phyloP scores from a whole-genome alignment of 1,140 invertebrate species.

The Trypoxylus dichotomus region DNA sequence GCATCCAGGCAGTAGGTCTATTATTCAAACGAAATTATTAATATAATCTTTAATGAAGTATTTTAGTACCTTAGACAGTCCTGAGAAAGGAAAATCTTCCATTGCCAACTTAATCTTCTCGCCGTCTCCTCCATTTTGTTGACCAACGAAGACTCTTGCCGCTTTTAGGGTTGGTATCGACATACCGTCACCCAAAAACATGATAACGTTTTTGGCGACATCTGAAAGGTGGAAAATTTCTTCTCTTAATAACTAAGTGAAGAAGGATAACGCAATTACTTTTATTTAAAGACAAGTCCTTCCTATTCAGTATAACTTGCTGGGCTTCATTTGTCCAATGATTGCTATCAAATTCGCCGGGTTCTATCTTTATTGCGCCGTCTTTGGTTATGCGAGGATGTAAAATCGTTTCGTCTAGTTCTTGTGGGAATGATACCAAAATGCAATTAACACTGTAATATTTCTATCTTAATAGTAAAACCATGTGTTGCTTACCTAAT shows the following conservation, averaged over 20 bases:
- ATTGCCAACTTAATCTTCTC: constrained; percentile 69
- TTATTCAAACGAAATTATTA: constrained; percentile 58
- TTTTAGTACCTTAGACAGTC: constrained; percentile 72
- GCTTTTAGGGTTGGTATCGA: constrained; percentile 71
- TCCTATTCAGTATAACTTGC: background rate
- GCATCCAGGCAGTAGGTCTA: constrained; percentile 85
- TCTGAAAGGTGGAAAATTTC: constrained; percentile 37
- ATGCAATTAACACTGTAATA: too few relatives aligned
- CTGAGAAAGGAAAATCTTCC: constrained; percentile 73
- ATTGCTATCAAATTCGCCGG: background rate
- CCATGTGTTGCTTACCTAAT: too few relatives aligned
- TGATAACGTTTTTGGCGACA: constrained; percentile 68
- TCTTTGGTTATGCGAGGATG: too few relatives aligned
- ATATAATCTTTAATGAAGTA: background rate
- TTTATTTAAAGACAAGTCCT: too few relatives aligned
- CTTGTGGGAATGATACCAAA: too few relatives aligned
- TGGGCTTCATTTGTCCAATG: constrained; percentile 4
- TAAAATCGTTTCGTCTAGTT: too few relatives aligned
- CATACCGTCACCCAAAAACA: constrained; percentile 80
- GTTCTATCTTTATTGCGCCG: too few relatives aligned
- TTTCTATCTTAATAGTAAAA: too few relatives aligned
- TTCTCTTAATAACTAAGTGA: too few relatives aligned
- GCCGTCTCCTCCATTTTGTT: constrained; percentile 60
- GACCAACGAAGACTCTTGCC: constrained; percentile 66
- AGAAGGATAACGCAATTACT: too few relatives aligned